Evolutionary conservation across 2,888 invertebrate species (phyloP), one percentile per base, ranked within the genome.

Genomic region (Machimus atricapillus): DNA sequence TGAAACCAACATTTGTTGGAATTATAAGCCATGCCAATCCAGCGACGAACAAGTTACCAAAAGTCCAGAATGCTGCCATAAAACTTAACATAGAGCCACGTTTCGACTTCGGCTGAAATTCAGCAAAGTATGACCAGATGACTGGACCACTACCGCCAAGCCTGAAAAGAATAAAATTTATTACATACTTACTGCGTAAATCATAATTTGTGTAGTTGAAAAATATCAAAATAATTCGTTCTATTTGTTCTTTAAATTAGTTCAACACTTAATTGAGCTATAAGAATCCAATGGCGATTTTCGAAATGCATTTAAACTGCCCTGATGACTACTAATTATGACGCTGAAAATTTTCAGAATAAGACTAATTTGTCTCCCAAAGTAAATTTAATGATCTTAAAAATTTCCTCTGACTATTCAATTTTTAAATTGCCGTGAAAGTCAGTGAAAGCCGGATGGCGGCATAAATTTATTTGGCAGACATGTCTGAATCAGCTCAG

Each of bases 21-120:
- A 96, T 96, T 90, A 96, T 95, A 89, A 96, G 93, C 96, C 96
- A 96, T 89, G 96, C 96, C 89, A 95, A 92, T 91, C 98, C 97
- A 90, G 98, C 98, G 87, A 98, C 98, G 91, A 98, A 96, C 89
- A 98, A 94, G 92, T 98, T 98, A 89, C 98, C 98, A 90, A 97
- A 95, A 87, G 98, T 98, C 98, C 98, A 98, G 93, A 98, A 98
- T 85, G 97, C 97, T 87, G 98, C 98, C 96, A 98, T 97, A 92
- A 97, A 97, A 90, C 97, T 97, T 90, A 98, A 94, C 97, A 98
- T 98, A 86, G 97, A 96, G 85, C 98, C 98, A 90, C 98, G 95
- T 91, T 96, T 97, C 90, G 96, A 94, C 93, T 97, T 97, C 87
- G 98, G 97, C 93, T 98, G 98, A 93, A 98, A 98, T 93, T 98